phyloP scores from a whole-genome alignment of 2,888 invertebrate species.

The Unio pictorum region DNA sequence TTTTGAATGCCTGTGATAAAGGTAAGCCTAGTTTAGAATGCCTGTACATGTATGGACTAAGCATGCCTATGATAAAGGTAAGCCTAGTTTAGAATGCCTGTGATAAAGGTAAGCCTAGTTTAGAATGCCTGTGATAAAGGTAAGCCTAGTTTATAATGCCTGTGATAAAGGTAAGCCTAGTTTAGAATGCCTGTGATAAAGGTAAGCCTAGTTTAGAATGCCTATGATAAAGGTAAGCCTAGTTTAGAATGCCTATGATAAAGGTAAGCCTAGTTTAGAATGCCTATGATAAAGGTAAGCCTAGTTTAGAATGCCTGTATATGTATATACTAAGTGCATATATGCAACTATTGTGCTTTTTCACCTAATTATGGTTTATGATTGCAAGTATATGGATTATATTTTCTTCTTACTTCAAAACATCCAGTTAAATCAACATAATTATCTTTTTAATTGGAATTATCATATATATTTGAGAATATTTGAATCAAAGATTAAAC shows the following conservation, averaged over 20 bases:
- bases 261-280: neutral
- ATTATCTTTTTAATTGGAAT: too few species aligned
- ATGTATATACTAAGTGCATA: too few species aligned
- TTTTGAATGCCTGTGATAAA: neutral
- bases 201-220: neutral
- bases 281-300: constrained; percentile 7
- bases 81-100: neutral
- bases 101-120: neutral
- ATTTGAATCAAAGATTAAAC: too few species aligned
- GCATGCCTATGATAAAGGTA: constrained; percentile 10
- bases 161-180: neutral
- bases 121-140: neutral
- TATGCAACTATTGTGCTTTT: too few species aligned
- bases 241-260: neutral
- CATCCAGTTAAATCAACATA: too few species aligned
- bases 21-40: constrained; percentile 1
- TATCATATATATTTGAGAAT: too few species aligned
- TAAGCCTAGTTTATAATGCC: too few species aligned
- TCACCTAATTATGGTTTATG: too few species aligned
- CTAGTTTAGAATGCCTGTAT: neutral
- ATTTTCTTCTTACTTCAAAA: too few species aligned
- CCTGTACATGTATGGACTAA: neutral
- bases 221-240: neutral
- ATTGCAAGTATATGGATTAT: too few species aligned
- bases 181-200: neutral